Evolutionary conservation across 2,113 vertebrate species (phyloP).

Genomic region (Rynchops niger): DNA sequence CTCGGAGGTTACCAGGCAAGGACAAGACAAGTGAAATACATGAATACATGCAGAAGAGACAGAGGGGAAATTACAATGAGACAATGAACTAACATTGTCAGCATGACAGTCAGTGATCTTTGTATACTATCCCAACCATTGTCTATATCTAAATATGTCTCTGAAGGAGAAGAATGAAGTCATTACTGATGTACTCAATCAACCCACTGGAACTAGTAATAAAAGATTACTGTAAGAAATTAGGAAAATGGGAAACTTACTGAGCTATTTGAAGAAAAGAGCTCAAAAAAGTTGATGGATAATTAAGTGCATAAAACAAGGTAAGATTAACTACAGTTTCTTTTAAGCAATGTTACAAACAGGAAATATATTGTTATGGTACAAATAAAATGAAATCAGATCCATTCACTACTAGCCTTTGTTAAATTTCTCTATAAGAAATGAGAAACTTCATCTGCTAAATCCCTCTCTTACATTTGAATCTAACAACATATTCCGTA

Average conservation of each 20-base stretch:
- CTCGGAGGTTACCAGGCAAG: conserved; percentile 24
- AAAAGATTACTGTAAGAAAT: neutral
- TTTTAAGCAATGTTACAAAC: neutral
- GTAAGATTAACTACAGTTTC: neutral
- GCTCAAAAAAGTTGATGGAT: neutral
- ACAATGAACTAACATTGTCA: conserved; percentile 16
- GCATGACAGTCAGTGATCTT: neutral
- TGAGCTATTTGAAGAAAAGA: neutral
- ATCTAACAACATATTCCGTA: neutral
- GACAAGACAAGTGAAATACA: conserved; percentile 25
- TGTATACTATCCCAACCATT: neutral
- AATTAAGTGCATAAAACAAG: neutral
- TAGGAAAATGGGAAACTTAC: neutral
- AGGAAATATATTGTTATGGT: neutral
- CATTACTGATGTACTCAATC: neutral
- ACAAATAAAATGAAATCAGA: neutral
- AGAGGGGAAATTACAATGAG: conserved; percentile 9
- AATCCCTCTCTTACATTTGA: neutral
- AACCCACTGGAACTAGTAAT: neutral
- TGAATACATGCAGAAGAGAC: conserved; percentile 11
- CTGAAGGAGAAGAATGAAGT: neutral
- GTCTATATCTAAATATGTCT: neutral
- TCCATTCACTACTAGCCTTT: neutral
- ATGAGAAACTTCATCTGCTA: neutral
- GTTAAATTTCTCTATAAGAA: neutral